phyloP scores from a whole-genome alignment of 2,797 vertebrate species.

The Anomalospiza imberbis region DNA sequence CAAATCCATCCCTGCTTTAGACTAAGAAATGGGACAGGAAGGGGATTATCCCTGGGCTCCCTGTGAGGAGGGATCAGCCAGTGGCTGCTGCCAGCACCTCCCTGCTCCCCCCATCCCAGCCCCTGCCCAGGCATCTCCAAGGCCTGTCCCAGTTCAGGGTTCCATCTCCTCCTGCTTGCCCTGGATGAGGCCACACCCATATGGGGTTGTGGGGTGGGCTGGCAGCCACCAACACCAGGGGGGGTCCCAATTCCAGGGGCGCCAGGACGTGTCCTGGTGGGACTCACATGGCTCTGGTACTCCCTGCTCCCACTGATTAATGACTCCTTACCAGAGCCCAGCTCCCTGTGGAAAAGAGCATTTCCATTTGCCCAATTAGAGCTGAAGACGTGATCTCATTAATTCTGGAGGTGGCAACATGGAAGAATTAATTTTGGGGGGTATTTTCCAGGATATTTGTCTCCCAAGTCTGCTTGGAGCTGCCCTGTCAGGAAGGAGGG shows the following conservation, averaged over 20 bases:
- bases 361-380: constrained; percentile 40
- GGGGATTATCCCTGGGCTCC: not conserved
- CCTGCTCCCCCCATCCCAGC: not conserved
- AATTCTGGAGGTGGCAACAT: constrained; percentile 19
- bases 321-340: not conserved
- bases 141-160: fast-evolving
- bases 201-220: fast-evolving
- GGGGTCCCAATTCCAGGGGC: not conserved
- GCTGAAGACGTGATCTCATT: constrained; percentile 17
- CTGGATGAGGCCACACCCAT: fast-evolving
- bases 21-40: not conserved
- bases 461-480: constrained; percentile 23
- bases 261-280: fast-evolving
- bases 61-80: not conserved
- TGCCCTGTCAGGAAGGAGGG: constrained; percentile 18
- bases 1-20: not conserved
- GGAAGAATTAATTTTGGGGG: constrained; percentile 3
- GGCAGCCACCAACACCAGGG: fast-evolving
- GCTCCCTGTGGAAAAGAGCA: not conserved
- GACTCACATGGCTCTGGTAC: fast-evolving
- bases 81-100: not conserved
- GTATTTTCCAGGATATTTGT: constrained; percentile 16
- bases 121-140: not conserved
- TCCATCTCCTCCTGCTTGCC: not conserved
- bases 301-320: not conserved